These are phyloP conservation scores for Cordilura impudica DNA, from an alignment of 2,888 invertebrate genomes.

Conservation along the genomic window DNA sequence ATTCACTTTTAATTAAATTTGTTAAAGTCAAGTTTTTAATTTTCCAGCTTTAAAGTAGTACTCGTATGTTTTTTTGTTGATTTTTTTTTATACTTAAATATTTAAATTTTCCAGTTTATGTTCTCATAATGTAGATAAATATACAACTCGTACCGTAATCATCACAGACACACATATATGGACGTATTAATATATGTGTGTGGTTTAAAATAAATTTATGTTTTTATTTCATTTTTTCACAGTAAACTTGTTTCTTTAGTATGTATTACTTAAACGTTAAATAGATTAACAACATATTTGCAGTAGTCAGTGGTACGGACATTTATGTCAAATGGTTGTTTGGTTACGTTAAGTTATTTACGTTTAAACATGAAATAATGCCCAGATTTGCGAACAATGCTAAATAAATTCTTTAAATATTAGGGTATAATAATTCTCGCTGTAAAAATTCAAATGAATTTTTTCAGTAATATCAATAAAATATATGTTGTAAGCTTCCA, in stretches of 20 bases:
- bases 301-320: too few relatives aligned
- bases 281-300: too few relatives aligned
- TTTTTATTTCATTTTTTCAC: neutral
- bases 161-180: neutral
- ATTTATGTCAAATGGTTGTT: neutral
- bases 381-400: neutral
- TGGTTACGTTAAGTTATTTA: neutral
- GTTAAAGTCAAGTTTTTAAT: slow-evolving; percentile 21
- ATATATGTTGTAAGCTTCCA: too few relatives aligned
- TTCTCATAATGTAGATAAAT: slow-evolving; percentile 20
- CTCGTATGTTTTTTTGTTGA: neutral
- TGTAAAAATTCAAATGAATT: too few relatives aligned
- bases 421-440: too few relatives aligned
- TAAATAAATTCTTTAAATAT: too few relatives aligned
- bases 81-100: neutral
- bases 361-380: neutral
- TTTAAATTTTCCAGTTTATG: slow-evolving; percentile 28
- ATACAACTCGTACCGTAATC: neutral
- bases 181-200: too few relatives aligned
- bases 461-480: too few relatives aligned
- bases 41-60: neutral
- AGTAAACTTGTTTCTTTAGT: neutral
- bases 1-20: slow-evolving; percentile 47
- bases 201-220: neutral
- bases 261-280: too few relatives aligned